Evolutionary conservation across 2,797 vertebrate genomes (phyloP).

Genomic region (Trachops cirrhosus): DNA sequence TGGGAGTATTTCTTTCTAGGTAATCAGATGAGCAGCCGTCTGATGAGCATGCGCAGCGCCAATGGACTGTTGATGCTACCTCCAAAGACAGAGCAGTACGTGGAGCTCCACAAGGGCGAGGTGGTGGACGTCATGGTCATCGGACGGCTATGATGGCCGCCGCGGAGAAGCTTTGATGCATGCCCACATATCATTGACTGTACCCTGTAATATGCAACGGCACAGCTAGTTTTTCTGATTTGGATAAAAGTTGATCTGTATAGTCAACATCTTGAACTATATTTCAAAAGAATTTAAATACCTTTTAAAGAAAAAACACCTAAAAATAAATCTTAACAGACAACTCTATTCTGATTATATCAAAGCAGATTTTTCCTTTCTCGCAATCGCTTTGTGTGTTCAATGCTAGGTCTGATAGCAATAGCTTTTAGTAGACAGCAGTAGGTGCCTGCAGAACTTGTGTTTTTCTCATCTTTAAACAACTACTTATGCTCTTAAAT

Average conservation of each 20-base stretch:
- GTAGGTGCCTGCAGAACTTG: constrained; percentile 99
- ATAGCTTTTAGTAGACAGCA: constrained; percentile 99
- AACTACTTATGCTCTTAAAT: constrained; percentile 90
- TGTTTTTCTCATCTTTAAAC: constrained; percentile 97
- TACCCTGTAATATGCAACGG: constrained; percentile 99
- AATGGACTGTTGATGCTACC: constrained; percentile 99
- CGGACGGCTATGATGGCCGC: constrained; percentile 96
- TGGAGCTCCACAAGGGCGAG: constrained; percentile 98
- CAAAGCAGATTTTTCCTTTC: constrained; percentile 98
- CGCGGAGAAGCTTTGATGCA: constrained; percentile 94
- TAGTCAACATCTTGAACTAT: constrained; percentile 99
- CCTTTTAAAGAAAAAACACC: constrained; percentile 93
- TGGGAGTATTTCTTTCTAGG: constrained; percentile 82
- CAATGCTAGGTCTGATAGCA: constrained; percentile 99
- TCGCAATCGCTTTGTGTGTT: constrained; percentile 99
- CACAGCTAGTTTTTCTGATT: constrained; percentile 99
- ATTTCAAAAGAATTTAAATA: constrained; percentile 95
- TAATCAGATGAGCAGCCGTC: constrained; percentile 98
- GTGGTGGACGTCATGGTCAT: constrained; percentile 99
- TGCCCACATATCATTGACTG: constrained; percentile 99
- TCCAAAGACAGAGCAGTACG: constrained; percentile 99
- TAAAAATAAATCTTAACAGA: constrained; percentile 93
- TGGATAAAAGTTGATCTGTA: constrained; percentile 98
- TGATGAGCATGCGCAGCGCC: constrained; percentile 99
- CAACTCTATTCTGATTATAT: constrained; percentile 99